A percentile compares a stretch with the other conserved stretches of the same genome.
Conservation (phyloP, 1,140 invertebrate species). For the Zaprionus vittiger region DNA sequence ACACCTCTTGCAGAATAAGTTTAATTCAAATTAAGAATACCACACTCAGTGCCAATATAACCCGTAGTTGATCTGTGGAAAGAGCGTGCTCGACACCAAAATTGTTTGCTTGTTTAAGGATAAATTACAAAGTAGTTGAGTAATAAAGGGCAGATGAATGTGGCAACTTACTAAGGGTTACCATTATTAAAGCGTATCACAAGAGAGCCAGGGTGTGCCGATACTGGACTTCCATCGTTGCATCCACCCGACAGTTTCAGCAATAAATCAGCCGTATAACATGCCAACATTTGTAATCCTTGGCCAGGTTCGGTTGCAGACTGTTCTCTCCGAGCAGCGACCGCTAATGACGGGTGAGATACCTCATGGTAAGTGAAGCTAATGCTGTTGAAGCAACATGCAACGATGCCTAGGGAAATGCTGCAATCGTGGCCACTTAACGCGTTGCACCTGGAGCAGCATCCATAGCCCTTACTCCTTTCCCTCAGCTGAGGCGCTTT, state of each 20-base stretch:
- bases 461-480: constrained; percentile 6
- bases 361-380: constrained; percentile 43
- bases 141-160: no score
- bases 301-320: background rate
- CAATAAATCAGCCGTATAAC: background rate
- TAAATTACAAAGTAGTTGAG: no score
- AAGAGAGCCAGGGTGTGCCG: background rate
- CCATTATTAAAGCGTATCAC: background rate
- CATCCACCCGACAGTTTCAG: background rate
- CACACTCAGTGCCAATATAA: background rate
- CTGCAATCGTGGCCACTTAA: constrained; percentile 55
- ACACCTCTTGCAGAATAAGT: background rate
- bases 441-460: constrained; percentile 18
- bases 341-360: constrained; percentile 77
- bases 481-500: constrained; percentile 30
- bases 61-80: rapidly evolving
- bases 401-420: constrained; percentile 14
- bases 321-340: constrained; percentile 3
- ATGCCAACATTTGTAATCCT: constrained; percentile 3
- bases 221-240: background rate
- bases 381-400: constrained; percentile 48
- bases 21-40: background rate
- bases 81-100: background rate
- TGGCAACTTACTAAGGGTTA: background rate
- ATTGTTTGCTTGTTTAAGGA: no score